Conservation (phyloP, 2,797 vertebrate species). For the Gymnothorax reevesii region DNA sequence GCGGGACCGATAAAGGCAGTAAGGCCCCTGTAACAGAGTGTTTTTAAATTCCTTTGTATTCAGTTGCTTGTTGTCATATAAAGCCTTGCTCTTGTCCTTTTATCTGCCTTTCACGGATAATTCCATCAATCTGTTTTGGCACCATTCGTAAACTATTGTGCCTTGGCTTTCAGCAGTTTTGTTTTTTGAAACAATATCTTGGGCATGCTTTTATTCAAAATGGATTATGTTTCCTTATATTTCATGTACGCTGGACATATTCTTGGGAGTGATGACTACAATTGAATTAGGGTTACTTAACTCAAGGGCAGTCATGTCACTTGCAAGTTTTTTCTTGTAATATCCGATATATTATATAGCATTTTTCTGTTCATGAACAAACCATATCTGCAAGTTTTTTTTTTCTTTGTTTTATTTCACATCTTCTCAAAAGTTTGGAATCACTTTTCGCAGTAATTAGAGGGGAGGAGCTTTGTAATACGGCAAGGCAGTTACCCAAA, state of each 20-base stretch:
- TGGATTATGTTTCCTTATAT: neutral
- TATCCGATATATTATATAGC: neutral
- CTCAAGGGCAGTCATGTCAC: neutral
- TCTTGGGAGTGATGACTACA: neutral
- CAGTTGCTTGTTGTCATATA: neutral
- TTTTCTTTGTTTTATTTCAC: too few species aligned
- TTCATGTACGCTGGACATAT: neutral
- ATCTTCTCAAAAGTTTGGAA: too few species aligned
- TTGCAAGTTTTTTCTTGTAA: neutral
- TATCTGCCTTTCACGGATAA: neutral
- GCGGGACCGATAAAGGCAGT: neutral
- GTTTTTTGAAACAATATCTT: neutral
- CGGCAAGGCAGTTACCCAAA: too few species aligned
- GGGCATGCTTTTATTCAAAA: neutral
- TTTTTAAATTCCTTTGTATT: neutral
- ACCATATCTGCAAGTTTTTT: neutral
- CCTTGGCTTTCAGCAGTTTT: neutral
- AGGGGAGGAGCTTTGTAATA: too few species aligned
- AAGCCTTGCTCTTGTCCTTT: neutral
- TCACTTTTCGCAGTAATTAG: too few species aligned
- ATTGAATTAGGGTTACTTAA: neutral
- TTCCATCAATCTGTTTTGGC: neutral
- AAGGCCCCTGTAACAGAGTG: neutral
- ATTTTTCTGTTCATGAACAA: neutral
- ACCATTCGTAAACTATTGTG: neutral